These are phyloP conservation scores for Euwallacea similis DNA, from an alignment of 1,140 invertebrate species.

Conservation along the genomic window DNA sequence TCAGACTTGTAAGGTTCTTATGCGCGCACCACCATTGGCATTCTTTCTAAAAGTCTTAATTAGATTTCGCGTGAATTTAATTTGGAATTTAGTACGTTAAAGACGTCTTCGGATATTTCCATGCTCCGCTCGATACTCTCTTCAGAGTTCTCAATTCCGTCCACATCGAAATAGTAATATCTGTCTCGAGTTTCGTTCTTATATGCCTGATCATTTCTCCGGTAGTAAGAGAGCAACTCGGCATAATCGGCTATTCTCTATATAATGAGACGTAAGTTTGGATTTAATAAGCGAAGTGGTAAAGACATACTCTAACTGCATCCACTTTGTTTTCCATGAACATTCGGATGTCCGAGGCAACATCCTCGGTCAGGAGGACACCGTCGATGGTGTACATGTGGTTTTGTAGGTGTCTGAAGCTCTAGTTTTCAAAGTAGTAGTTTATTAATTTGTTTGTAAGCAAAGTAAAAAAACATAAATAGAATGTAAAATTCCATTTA, in stretches of 20 bases:
- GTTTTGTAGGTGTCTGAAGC: constrained; percentile 39
- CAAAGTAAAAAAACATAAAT: constrained; percentile 3
- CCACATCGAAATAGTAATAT: constrained; percentile 42
- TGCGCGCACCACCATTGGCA: constrained; percentile 48
- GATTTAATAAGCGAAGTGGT: background rate
- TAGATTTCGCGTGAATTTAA: background rate
- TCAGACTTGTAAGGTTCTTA: constrained; percentile 25
- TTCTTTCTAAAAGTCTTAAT: constrained; percentile 39
- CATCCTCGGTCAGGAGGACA: constrained; percentile 28
- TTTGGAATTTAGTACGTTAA: constrained; percentile 24
- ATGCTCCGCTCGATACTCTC: constrained; percentile 27
- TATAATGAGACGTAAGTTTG: too few relatives aligned
- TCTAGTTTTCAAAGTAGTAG: constrained; percentile 31
- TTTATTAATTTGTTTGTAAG: background rate
- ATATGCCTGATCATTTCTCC: constrained; percentile 39
- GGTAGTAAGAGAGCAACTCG: constrained; percentile 46
- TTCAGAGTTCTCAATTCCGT: constrained; percentile 40
- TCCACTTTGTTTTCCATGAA: constrained; percentile 46
- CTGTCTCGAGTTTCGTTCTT: constrained; percentile 25
- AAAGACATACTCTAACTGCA: constrained; percentile 39
- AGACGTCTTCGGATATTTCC: constrained; percentile 40
- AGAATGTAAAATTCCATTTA: constrained; percentile 1
- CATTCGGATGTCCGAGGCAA: constrained; percentile 37
- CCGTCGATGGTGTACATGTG: constrained; percentile 39
- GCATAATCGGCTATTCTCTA: constrained; percentile 48